Evolutionary conservation across 2,888 invertebrate species (phyloP), one percentile per base, ranked within the genome.

Genomic region (Archaeoteleia sp.): DNA sequence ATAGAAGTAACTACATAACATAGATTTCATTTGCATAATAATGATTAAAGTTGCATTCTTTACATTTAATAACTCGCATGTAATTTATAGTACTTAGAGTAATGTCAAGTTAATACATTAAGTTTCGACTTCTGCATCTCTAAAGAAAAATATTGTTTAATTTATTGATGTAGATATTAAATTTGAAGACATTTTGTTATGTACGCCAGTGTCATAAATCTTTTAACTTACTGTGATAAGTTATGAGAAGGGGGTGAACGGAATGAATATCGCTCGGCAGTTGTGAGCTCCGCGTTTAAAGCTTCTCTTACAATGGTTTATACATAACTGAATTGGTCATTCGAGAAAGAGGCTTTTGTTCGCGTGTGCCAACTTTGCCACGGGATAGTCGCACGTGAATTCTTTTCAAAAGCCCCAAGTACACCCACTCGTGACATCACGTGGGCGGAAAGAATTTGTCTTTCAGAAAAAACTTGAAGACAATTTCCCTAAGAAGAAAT

Each of bases 221-320:
- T 54, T 34, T 12, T 9, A 39, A 17, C 32, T 34, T 37, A 17
- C 9, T 17, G 51, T 29, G 15, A 40, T 51, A 58, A 58, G 43
- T 63, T 58, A 75, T 69, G 68, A 62, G 54, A 61, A 25, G 13
- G 60, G 48, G 57, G 58, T 57, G 69, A 74, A 71, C 63, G 42
- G 57, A 66, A 72, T 72, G 70, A 72, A 71, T 67, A 62, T 58
- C 57, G 60, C 66, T 62, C 42, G 30, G 42, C 67, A 55, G 58
- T 27, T 42, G 27, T 65, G 62, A 58, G 53, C 32, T 15, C 37
- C 30, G 43, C 40, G 43, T 57, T 58, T 62, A 58, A 60, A 45
- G 51, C 49, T 42, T 34, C 43, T 14, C 13, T 13, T 53, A 60
- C 63, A 70, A 70, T 67, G 63, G 54, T 67, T 63, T 55, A 43